Evolutionary conservation across 2,797 vertebrate genomes (phyloP).

Genomic region (Sardinella longiceps): DNA sequence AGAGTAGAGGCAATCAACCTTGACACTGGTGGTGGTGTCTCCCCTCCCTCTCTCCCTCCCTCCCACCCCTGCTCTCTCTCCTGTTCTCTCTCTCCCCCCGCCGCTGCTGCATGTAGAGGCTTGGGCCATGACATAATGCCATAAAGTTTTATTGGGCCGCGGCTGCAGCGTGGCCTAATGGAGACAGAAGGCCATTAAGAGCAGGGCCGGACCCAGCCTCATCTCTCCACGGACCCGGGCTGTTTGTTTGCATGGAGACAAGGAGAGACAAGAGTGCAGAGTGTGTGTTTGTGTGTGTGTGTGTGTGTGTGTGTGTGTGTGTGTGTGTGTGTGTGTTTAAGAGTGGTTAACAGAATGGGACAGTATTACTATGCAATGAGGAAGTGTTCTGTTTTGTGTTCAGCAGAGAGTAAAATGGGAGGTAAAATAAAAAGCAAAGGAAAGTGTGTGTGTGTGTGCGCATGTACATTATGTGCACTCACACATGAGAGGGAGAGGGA

Average conservation of each 20-base stretch:
- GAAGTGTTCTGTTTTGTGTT: not conserved
- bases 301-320: not conserved
- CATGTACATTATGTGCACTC: not conserved
- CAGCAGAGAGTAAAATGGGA: not conserved
- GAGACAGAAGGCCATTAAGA: constrained; percentile 47
- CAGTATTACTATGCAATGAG: not conserved
- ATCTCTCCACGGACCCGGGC: constrained; percentile 41
- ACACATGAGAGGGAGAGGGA: too few species aligned
- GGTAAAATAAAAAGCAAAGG: not conserved
- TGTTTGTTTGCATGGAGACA: constrained; percentile 46
- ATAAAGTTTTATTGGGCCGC: constrained; percentile 55
- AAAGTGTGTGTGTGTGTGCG: not conserved
- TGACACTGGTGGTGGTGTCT: not conserved
- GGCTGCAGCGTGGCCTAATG: constrained; percentile 52
- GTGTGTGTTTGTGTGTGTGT: not conserved
- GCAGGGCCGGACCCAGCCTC: constrained; percentile 34
- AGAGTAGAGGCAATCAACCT: not conserved
- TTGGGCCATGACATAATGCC: constrained; percentile 57
- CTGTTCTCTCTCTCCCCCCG: constrained; percentile 41
- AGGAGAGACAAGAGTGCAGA: not conserved
- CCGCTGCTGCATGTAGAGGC: constrained; percentile 54
- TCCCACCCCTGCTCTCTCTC: constrained; percentile 44
- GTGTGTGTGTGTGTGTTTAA: constrained; percentile 5
- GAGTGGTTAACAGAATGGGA: not conserved
- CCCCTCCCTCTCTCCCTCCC: not conserved